phyloP scores from a whole-genome alignment of 2,888 invertebrate species.

The Tiphia femorata region DNA sequence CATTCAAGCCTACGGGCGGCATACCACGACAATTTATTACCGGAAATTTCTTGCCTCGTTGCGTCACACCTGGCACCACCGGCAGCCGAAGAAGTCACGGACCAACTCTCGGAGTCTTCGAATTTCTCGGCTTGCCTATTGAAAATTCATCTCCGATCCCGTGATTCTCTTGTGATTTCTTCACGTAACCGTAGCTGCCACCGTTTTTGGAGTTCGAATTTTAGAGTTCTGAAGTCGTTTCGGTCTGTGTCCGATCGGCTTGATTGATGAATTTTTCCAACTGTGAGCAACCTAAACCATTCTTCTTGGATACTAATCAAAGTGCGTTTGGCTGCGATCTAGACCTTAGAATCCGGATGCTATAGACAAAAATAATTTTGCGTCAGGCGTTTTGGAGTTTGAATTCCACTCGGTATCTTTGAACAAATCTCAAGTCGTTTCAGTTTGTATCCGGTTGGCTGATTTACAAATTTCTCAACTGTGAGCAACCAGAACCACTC shows the following conservation, averaged over 20 bases:
- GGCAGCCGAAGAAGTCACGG: neutral
- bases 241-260: neutral
- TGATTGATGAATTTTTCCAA: neutral
- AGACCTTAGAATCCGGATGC: neutral
- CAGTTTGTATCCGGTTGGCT: neutral
- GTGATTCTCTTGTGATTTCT: neutral
- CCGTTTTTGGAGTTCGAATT: neutral
- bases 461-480: neutral
- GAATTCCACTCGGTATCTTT: neutral
- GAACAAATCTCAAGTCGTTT: neutral
- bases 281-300: no score
- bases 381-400: neutral
- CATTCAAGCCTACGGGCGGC: constrained; percentile 43
- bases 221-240: neutral
- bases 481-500: no score
- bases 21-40: constrained; percentile 45
- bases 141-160: neutral
- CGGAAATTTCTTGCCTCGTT: constrained; percentile 44
- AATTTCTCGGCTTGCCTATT: neutral
- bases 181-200: no score
- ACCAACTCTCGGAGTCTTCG: neutral
- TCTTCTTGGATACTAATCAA: no score
- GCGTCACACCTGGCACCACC: constrained; percentile 31
- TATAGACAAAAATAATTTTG: neutral
- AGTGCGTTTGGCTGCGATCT: no score